Evolutionary conservation across 2,888 invertebrate species (phyloP).

Genomic region (Drosophila phalerata): DNA sequence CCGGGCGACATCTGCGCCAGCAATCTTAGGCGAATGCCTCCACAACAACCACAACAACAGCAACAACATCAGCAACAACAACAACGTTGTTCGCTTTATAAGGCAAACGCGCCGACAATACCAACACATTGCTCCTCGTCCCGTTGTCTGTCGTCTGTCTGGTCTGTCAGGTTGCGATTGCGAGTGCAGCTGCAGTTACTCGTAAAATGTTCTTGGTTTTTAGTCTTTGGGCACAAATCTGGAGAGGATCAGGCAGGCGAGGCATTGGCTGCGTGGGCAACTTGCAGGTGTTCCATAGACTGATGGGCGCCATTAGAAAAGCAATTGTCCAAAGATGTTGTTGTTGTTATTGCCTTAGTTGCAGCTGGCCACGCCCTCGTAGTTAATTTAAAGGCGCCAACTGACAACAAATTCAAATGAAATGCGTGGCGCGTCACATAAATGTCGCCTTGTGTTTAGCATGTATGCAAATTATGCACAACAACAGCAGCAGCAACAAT

Average conservation of each 20-base stretch:
- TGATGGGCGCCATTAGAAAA: conserved; percentile 71
- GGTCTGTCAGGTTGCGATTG: not conserved
- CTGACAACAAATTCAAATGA: conserved; percentile 62
- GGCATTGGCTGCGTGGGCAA: conserved; percentile 56
- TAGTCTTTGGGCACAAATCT: conserved; percentile 25
- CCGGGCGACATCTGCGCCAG: conserved; percentile 69
- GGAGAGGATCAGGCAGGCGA: conserved; percentile 30
- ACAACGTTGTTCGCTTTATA: conserved; percentile 62
- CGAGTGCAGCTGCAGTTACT: conserved; percentile 62
- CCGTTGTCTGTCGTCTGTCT: conserved; percentile 10
- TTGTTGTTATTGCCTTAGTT: not conserved
- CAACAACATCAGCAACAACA: conserved; percentile 31
- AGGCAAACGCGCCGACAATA: conserved; percentile 70
- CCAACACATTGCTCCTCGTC: conserved; percentile 6
- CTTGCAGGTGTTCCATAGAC: conserved; percentile 77
- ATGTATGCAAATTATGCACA: conserved; percentile 71
- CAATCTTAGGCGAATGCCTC: conserved; percentile 58
- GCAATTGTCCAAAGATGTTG: conserved; percentile 37
- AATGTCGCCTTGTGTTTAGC: conserved; percentile 57
- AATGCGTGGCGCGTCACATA: conserved; percentile 66
- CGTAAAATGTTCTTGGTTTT: conserved; percentile 38
- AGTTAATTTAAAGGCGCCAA: conserved; percentile 61
- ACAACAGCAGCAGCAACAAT: conserved; percentile 44
- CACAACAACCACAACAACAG: conserved; percentile 10
- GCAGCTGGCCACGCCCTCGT: conserved; percentile 43